Evolutionary conservation across 2,797 vertebrate species (phyloP).

Genomic region (Tenualosa thibaudeaui): DNA sequence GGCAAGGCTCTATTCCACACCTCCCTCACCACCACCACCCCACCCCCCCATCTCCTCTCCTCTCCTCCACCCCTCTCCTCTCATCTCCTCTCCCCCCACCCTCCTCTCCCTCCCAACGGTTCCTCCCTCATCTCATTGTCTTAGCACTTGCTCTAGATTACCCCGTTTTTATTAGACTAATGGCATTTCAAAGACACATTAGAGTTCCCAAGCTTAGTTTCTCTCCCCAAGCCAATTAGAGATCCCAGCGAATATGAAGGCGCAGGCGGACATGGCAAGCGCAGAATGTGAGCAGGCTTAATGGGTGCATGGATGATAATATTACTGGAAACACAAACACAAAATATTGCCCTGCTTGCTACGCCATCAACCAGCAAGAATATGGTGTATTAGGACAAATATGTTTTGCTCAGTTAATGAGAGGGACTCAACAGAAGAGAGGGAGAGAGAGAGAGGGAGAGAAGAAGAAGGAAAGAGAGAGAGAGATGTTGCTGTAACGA

Average conservation of each 20-base stretch:
- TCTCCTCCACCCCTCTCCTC: constrained; percentile 15
- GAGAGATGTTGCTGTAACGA: background rate
- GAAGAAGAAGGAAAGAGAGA: background rate
- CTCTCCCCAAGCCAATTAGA: background rate
- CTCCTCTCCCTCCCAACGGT: background rate
- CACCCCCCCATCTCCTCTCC: background rate
- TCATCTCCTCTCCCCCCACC: background rate
- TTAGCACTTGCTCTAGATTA: constrained; percentile 41
- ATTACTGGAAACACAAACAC: background rate
- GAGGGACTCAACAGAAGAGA: background rate
- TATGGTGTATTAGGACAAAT: background rate
- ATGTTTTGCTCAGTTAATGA: background rate
- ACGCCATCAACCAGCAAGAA: background rate
- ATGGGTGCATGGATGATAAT: background rate
- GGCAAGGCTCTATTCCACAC: constrained; percentile 28
- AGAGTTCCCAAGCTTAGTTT: constrained; percentile 8
- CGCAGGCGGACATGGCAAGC: background rate
- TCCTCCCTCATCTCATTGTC: constrained; percentile 33
- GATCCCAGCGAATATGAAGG: background rate
- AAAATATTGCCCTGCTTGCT: constrained; percentile 7
- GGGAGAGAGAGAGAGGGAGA: background rate
- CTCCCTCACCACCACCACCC: background rate
- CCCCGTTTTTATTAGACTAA: constrained; percentile 44
- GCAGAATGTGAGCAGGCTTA: background rate
- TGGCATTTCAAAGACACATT: constrained; percentile 51